Evolutionary conservation across 2,797 vertebrate species (phyloP), one percentile per base, ranked within the genome.

Genomic region (Cephalopachus bancanus): DNA sequence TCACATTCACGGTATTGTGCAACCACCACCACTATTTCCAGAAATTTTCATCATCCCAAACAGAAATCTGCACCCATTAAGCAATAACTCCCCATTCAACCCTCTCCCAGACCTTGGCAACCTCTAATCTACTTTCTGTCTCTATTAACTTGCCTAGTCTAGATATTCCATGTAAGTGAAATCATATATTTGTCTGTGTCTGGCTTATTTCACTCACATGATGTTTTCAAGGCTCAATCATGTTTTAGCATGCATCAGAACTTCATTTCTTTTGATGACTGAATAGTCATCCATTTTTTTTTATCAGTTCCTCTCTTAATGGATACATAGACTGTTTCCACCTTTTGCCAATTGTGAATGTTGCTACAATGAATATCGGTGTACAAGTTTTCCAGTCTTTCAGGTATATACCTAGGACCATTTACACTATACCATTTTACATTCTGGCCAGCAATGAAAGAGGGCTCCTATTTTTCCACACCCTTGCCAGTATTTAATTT

Each of bases 21-120:
- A 96, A 91, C 59, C 44, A 69, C 33, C 44, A 74, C 60, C 78
- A 55, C 24, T 75, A 87, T 55, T 84, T 93, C 62, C 91, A 72
- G 67, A 95, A 97, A 57, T 15, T 57, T 30, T 79, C 85, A 93
- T 74, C 80, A 91, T 49, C 64, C 59, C 93, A 93, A 95, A 97
- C 75, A 97, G 81, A 90, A 97, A 97, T 97, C 97, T 97, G 97
- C 69, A 93, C 96, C 83, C 91, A 69, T 74, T 28, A 95, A 75
- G 93, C 91, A 94, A 85, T n/a, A 81, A 49, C n/a, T 65, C 60
- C 19, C 84, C n/a, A 19, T 22, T 64, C n/a, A 30, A 2, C 28
- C 79, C 49, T 69, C 57, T 88, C 57, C 51, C 30, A 62, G 33
- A 37, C 44, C 79, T 37, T n/a, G 90, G 89, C n/a, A 71, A 65